Conservation (phyloP, 2,888 invertebrate species). For the Iphiclides podalirius region DNA sequence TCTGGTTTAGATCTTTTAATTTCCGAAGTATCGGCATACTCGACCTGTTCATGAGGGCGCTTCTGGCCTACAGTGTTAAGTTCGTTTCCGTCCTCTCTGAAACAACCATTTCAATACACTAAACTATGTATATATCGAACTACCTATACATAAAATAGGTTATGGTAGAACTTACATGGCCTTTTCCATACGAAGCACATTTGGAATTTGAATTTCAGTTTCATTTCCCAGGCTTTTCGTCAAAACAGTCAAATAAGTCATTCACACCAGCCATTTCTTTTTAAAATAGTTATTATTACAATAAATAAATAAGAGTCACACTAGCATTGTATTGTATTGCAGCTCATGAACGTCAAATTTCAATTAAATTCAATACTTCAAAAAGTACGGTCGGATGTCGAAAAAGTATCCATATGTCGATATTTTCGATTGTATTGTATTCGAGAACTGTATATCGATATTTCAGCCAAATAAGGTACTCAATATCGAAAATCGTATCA, state of each 20-base stretch:
- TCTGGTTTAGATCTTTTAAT: conserved; percentile 52
- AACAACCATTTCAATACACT: conserved; percentile 18
- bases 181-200: conserved; percentile 39
- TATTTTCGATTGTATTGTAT: too few species aligned
- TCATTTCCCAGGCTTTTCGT: conserved; percentile 49
- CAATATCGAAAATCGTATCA: too few species aligned
- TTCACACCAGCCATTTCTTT: conserved; percentile 54
- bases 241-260: conserved; percentile 69
- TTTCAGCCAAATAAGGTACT: too few species aligned
- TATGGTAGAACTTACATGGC: conserved; percentile 49
- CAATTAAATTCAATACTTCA: not conserved
- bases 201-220: conserved; percentile 49
- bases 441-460: too few species aligned
- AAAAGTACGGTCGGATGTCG: too few species aligned
- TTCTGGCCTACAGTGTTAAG: conserved; percentile 42
- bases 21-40: conserved; percentile 50
- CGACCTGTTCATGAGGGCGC: conserved; percentile 58
- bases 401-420: too few species aligned
- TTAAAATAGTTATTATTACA: not conserved
- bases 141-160: conserved; percentile 39
- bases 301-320: conserved; percentile 7
- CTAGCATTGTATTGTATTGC: not conserved
- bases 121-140: not conserved
- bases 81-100: conserved; percentile 36
- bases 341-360: not conserved